These are phyloP conservation scores for Todiramphus chloris DNA, from an alignment of 2,113 vertebrate species.

Conservation along the genomic window DNA sequence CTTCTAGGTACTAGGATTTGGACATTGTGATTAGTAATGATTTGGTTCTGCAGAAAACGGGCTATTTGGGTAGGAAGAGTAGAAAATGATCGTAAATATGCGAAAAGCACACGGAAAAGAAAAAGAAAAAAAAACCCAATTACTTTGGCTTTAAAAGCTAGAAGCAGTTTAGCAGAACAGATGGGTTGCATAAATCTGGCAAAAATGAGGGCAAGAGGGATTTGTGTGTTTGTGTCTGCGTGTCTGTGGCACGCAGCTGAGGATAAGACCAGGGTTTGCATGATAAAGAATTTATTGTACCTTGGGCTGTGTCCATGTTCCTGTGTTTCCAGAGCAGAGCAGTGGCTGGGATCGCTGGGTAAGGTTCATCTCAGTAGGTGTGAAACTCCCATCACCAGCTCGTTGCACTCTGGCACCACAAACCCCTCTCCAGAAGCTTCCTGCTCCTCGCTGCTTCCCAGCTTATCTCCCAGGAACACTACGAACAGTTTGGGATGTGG, in stretches of 20 bases:
- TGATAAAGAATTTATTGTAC: background rate
- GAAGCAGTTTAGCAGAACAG: slow-evolving; percentile 31
- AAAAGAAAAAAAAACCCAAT: background rate
- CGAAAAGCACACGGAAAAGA: background rate
- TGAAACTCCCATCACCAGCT: accelerated
- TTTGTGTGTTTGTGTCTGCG: background rate
- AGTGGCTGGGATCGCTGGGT: background rate
- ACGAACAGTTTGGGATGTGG: too few relatives aligned
- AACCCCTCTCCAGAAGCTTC: background rate
- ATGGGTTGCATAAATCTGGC: slow-evolving; percentile 31
- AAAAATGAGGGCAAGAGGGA: slow-evolving; percentile 33
- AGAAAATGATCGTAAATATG: background rate
- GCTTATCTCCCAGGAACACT: background rate
- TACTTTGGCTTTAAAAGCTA: slow-evolving; percentile 4
- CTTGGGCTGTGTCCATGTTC: background rate
- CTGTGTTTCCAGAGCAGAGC: background rate
- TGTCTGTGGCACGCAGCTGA: background rate
- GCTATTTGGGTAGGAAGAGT: background rate
- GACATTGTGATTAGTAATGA: background rate
- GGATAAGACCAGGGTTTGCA: background rate
- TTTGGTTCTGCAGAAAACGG: background rate
- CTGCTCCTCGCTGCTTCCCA: background rate
- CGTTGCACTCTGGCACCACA: too few relatives aligned
- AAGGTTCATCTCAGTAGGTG: background rate
- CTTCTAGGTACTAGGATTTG: background rate